These are phyloP conservation scores for Litocranius walleri DNA, from an alignment of 2,113 vertebrate genomes.

Conservation along the genomic window DNA sequence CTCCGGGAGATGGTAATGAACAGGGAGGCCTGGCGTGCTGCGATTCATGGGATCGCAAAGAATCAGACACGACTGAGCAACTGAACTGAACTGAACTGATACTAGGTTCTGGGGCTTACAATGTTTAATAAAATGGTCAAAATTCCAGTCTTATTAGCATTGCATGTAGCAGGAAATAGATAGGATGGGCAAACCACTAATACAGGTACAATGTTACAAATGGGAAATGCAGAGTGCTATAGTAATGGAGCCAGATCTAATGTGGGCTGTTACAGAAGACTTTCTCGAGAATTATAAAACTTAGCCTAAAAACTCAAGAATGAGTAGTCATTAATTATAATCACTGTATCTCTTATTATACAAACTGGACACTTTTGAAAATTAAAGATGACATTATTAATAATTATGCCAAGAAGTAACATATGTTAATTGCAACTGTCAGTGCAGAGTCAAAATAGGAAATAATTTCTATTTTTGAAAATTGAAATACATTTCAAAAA, in stretches of 20 bases:
- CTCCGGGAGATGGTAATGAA: no score
- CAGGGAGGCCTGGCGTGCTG: no score
- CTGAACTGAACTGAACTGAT: no score
- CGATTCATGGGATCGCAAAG: no score
- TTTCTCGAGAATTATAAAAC: neutral
- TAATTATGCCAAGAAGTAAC: neutral
- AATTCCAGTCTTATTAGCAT: neutral
- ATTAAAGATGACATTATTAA: neutral
- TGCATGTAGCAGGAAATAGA: neutral
- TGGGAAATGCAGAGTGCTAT: neutral
- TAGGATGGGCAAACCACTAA: neutral
- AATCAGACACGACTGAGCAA: no score
- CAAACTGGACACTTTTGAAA: neutral
- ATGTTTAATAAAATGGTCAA: neutral
- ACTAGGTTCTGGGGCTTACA: neutral
- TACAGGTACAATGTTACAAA: neutral
- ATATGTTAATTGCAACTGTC: neutral
- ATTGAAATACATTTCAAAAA: neutral
- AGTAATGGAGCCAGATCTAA: neutral
- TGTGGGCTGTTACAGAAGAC: neutral
- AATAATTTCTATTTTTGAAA: neutral
- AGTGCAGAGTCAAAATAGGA: neutral
- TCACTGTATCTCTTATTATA: neutral
- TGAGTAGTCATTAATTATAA: neutral
- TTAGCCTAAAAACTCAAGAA: neutral